Evolutionary conservation across 2,888 invertebrate species (phyloP).

Genomic region (Chymomyza fuscimana): DNA sequence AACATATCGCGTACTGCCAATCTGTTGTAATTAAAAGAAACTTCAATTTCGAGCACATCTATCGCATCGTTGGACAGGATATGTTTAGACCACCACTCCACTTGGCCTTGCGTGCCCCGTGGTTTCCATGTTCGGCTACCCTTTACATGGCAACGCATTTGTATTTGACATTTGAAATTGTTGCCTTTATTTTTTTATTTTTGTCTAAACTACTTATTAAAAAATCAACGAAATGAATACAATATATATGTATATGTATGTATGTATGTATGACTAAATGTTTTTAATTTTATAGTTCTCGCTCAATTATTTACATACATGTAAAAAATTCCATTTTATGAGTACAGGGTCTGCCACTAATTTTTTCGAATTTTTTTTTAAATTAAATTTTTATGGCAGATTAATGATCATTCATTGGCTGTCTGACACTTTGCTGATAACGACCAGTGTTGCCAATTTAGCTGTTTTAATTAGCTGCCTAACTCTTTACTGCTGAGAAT

Average conservation of each 20-base stretch:
- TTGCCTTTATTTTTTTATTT: background rate
- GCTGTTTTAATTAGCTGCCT: too few relatives aligned
- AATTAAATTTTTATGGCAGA: too few relatives aligned
- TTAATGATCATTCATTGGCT: too few relatives aligned
- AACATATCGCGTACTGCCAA: conserved; percentile 33
- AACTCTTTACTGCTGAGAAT: too few relatives aligned
- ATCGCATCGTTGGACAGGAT: conserved; percentile 32
- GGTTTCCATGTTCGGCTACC: background rate
- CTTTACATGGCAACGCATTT: background rate
- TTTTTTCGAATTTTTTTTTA: too few relatives aligned
- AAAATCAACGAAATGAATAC: conserved; percentile 3
- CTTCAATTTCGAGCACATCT: conserved; percentile 39
- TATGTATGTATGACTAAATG: too few relatives aligned
- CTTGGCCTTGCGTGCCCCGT: conserved; percentile 1
- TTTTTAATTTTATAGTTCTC: conserved; percentile 19
- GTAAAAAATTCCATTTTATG: background rate
- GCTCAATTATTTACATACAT: conserved; percentile 42
- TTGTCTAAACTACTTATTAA: background rate
- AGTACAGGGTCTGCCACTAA: too few relatives aligned
- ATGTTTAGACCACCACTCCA: conserved; percentile 8
- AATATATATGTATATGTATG: background rate
- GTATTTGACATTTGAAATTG: conserved; percentile 36
- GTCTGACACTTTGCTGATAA: too few relatives aligned
- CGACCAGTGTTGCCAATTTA: too few relatives aligned
- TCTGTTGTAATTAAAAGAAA: conserved; percentile 64